Conservation (phyloP, 2,113 vertebrate species). For the Dasyurus viverrinus region DNA sequence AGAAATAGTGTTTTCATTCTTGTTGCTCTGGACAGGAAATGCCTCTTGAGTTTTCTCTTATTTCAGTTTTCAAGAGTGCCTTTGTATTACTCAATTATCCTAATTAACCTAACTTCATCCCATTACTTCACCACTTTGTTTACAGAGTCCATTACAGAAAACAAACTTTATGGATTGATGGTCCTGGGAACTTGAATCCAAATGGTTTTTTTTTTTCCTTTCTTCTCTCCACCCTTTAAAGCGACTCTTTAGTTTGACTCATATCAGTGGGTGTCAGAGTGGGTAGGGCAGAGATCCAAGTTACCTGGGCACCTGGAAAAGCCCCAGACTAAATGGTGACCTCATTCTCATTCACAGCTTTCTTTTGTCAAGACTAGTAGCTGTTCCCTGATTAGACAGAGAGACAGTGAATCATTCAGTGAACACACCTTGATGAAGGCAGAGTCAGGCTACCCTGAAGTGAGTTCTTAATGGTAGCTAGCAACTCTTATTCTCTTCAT, state of each 20-base stretch:
- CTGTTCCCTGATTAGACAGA: neutral
- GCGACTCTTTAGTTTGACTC: neutral
- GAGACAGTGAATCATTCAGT: neutral
- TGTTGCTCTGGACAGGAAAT: neutral
- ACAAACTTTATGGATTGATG: slow-evolving; percentile 17
- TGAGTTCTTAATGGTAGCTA: neutral
- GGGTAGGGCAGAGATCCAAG: neutral
- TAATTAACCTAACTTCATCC: slow-evolving; percentile 33
- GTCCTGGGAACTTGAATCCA: slow-evolving; percentile 2
- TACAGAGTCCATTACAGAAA: slow-evolving; percentile 35
- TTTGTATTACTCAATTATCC: slow-evolving; percentile 22
- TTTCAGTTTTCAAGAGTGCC: neutral
- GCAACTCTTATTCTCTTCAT: neutral
- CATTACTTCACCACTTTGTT: slow-evolving; percentile 8
- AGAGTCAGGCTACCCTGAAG: neutral
- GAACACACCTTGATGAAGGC: neutral
- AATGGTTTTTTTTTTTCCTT: neutral
- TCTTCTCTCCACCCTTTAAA: neutral
- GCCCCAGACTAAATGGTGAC: neutral
- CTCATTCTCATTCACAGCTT: neutral
- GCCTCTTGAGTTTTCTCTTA: neutral
- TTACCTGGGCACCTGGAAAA: slow-evolving; percentile 17
- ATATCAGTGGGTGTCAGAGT: neutral
- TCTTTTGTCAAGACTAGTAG: neutral
- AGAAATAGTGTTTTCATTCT: neutral